phyloP scores from a whole-genome alignment of 92 coral and sea anemone genomes.

The Porites lobata region DNA sequence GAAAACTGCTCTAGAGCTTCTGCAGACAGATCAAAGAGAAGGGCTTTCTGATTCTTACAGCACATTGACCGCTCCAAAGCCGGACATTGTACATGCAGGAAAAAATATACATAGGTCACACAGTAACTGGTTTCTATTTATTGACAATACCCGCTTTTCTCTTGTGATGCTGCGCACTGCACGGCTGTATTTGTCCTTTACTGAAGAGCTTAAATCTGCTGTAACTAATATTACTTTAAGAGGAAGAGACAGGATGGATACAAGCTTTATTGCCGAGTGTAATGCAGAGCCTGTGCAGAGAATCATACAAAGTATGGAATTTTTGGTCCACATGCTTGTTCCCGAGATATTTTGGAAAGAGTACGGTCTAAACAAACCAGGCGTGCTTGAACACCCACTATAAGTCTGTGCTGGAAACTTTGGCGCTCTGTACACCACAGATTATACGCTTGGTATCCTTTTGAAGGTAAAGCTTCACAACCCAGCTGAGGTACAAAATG shows the following conservation, averaged over 20 bases:
- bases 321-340: constrained; percentile 36
- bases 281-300: constrained; percentile 15
- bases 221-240: constrained; percentile 55
- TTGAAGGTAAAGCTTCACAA: constrained; percentile 45
- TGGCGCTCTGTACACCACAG: constrained; percentile 41
- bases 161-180: constrained; percentile 50
- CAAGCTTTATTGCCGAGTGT: constrained; percentile 45
- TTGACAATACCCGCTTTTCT: constrained; percentile 23
- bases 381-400: constrained; percentile 31
- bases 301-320: constrained; percentile 22
- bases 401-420: constrained; percentile 35
- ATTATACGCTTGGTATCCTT: constrained; percentile 38
- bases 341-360: constrained; percentile 65
- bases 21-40: constrained; percentile 36
- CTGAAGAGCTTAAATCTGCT: constrained; percentile 49
- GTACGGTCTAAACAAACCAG: constrained; percentile 42
- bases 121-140: constrained; percentile 48
- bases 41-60: constrained; percentile 25
- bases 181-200: constrained; percentile 46
- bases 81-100: constrained; percentile 50
- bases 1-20: constrained; percentile 38
- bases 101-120: constrained; percentile 51
- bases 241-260: constrained; percentile 49
- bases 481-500: constrained; percentile 44
- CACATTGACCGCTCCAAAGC: constrained; percentile 43